These are phyloP conservation scores for Gambusia yucatana DNA, from an alignment of 2,797 vertebrate genomes.

Conservation along the genomic window DNA sequence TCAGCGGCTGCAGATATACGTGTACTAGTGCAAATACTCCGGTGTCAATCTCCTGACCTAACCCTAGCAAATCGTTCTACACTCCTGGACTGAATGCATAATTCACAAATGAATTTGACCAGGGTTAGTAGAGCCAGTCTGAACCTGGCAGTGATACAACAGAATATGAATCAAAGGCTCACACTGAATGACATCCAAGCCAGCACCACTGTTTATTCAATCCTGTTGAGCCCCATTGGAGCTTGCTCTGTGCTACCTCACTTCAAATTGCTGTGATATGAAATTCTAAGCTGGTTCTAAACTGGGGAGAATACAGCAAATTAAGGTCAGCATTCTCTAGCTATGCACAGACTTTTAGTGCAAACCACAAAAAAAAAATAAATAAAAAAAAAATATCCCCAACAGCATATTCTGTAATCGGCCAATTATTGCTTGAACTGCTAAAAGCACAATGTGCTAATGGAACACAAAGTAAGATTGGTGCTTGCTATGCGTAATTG, in stretches of 20 bases:
- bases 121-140: slow-evolving; percentile 55
- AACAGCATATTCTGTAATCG: slow-evolving; percentile 55
- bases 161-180: slow-evolving; percentile 58
- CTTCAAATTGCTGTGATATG: slow-evolving; percentile 63
- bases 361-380: slow-evolving; percentile 7
- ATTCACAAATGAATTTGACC: slow-evolving; percentile 67
- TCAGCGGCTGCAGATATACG: slow-evolving; percentile 56
- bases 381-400: slow-evolving; percentile 38
- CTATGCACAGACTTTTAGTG: slow-evolving; percentile 17
- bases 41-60: slow-evolving; percentile 26
- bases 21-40: slow-evolving; percentile 52
- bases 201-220: slow-evolving; percentile 55
- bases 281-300: slow-evolving; percentile 55
- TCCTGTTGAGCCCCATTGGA: slow-evolving; percentile 55
- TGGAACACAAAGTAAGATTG: slow-evolving; percentile 36
- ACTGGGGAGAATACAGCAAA: slow-evolving; percentile 43
- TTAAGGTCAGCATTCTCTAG: slow-evolving; percentile 48
- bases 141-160: slow-evolving; percentile 56
- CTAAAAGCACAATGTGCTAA: slow-evolving; percentile 54
- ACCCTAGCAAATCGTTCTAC: slow-evolving; percentile 43
- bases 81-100: slow-evolving; percentile 64
- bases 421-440: slow-evolving; percentile 62
- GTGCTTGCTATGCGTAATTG: slow-evolving; percentile 41
- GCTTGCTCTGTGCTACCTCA: slow-evolving; percentile 40
- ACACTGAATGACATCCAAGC: slow-evolving; percentile 51